Conservation (phyloP, 30 jellyfish, hydroid and myxozoan genomes). For the Rhopilema esculentum region DNA sequence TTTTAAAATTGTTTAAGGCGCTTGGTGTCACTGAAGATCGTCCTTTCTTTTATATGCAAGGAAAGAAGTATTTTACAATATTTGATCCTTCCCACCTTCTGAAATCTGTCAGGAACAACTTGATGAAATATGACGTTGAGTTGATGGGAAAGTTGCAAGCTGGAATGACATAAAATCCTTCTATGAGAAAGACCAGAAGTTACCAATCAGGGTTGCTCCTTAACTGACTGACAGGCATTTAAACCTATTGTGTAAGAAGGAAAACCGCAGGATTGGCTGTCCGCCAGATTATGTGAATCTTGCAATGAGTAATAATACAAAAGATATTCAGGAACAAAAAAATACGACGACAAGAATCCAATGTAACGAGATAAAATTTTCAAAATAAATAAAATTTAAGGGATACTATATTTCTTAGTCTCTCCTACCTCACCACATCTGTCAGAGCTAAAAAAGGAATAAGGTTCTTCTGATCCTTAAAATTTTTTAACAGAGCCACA, state of each 20-base stretch:
- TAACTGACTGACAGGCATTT: not conserved
- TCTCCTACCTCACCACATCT: not conserved
- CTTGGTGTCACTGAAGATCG: too few relatives aligned
- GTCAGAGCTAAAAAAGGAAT: constrained; percentile 10
- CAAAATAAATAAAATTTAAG: not conserved
- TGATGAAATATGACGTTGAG: too few relatives aligned
- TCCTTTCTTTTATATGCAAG: too few relatives aligned
- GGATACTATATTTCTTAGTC: not conserved
- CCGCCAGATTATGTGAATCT: not conserved
- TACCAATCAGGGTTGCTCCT: not conserved
- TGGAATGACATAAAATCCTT: not conserved
- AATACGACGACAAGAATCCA: too few relatives aligned
- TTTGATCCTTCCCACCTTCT: too few relatives aligned
- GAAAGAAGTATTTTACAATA: too few relatives aligned
- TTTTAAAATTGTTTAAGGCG: too few relatives aligned
- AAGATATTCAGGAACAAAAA: too few relatives aligned
- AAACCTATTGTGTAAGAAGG: not conserved
- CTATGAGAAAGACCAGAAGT: not conserved
- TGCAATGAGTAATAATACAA: not conserved
- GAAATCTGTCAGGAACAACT: too few relatives aligned
- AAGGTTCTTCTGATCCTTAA: too few relatives aligned
- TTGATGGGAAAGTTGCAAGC: too few relatives aligned
- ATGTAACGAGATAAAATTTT: not conserved
- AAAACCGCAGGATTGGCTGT: not conserved
- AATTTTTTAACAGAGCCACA: too few relatives aligned